A percentile compares a stretch with the other conserved stretches of the same genome.
Conservation (phyloP, 2,797 vertebrate genomes). For the Myoxocephalus aenaeus region DNA sequence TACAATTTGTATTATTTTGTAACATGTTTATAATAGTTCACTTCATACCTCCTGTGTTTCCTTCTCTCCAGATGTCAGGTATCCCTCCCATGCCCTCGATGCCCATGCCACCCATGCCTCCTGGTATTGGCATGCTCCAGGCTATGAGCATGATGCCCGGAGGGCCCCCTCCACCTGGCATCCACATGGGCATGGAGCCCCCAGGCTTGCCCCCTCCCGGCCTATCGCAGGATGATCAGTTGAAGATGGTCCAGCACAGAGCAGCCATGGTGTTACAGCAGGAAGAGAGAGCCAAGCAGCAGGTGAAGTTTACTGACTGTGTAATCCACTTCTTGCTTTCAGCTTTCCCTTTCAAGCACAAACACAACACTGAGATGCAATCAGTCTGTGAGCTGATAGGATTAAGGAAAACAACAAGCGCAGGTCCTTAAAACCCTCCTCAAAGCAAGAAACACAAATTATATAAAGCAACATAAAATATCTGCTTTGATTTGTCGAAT, state of each 20-base stretch:
- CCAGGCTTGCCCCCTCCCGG: slow-evolving; percentile 81
- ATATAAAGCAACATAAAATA: neutral
- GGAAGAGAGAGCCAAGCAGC: slow-evolving; percentile 86
- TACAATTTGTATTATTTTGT: neutral
- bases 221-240: slow-evolving; percentile 87
- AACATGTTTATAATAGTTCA: neutral
- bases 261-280: slow-evolving; percentile 90
- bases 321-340: neutral
- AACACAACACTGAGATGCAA: neutral
- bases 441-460: neutral
- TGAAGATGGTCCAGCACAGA: slow-evolving; percentile 90
- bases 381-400: neutral
- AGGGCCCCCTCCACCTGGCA: slow-evolving; percentile 83
- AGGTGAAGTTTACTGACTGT: slow-evolving; percentile 56
- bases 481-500: neutral
- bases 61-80: slow-evolving; percentile 73
- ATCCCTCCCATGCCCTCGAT: slow-evolving; percentile 86
- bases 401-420: neutral
- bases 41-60: neutral
- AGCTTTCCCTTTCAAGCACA: neutral
- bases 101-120: slow-evolving; percentile 83
- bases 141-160: slow-evolving; percentile 88
- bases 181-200: slow-evolving; percentile 86
- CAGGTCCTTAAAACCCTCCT: neutral
- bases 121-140: slow-evolving; percentile 85